Evolutionary conservation across 2,797 vertebrate genomes (phyloP), one percentile per base, ranked within the genome.

Genomic region (Tadarida brasiliensis): DNA sequence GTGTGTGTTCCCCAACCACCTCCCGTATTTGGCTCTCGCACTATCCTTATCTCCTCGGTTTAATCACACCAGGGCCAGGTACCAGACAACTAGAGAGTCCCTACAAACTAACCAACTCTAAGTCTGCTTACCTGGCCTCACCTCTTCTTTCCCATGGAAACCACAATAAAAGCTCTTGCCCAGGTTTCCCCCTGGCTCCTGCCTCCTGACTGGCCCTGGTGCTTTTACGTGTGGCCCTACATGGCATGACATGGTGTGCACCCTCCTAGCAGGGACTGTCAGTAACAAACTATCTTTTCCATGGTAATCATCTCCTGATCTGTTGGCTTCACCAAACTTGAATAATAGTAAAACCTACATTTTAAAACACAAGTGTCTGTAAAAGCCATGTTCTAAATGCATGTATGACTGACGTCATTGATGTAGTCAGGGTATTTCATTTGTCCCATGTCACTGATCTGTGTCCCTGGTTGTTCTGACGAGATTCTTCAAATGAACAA

Each of bases 171-270:
- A 15, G 30, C 5, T 39, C 7, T 28, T n/a, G 12, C 28, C 65
- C 33, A 49, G 24, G 35, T 82, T 86, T 77, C 61, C 65, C 14
- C 12, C 51, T 87, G 35, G 3, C 11, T 63, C 35, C 2, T 84
- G 51, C 20, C 33, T 76, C 11, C 12, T 63, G 15, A 61, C 9
- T 5, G 5, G 26, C 14, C 11, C 35, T 19, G n/a, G 1, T 33
- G 8, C 54, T 86, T 56, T 39, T 14, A n/a, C 2, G 7, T 0
- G 0, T 63, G 35, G 22, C 11, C 24, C 24, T n/a, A 5, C 0
- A 2, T 54, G 28, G 26, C 28, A 19, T 11, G 20, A 20, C 19
- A 10, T 0, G n/a, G 47, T 9, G 4, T 17, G 76, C 20, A 49
- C 20, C 7, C 22, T n/a, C 5, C 30, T 54, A 67, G 54, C 35